Percentiles rank a stretch among this genome's conserved stretches.
phyloP scores from a whole-genome alignment of 2,797 vertebrate species.

The Cuculus canorus region DNA sequence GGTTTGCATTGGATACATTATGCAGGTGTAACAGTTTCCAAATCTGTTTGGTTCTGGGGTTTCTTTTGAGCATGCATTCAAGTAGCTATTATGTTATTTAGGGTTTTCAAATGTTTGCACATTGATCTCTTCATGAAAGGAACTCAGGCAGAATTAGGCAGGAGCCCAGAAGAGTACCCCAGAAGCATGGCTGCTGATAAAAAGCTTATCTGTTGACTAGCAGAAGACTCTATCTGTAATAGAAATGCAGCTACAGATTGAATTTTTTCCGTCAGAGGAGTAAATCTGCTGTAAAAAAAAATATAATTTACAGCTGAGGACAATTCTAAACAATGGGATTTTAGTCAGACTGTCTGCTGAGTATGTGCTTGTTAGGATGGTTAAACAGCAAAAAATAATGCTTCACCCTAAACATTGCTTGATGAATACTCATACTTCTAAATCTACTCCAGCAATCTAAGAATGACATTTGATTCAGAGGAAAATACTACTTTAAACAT shows the following conservation, averaged over 20 bases:
- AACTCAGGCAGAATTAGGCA: slow-evolving; percentile 21
- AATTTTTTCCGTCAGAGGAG: slow-evolving; percentile 27
- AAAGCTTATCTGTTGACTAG: slow-evolving; percentile 58
- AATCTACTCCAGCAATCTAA: not conserved
- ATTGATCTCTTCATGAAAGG: slow-evolving; percentile 21
- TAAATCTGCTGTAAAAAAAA: slow-evolving; percentile 36
- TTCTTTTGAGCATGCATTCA: not conserved
- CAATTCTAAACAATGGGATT: not conserved
- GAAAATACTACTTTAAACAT: not conserved
- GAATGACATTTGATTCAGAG: not conserved
- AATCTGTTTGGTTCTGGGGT: not conserved
- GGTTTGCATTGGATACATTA: not conserved
- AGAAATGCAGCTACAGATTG: slow-evolving; percentile 10
- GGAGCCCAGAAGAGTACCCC: slow-evolving; percentile 15
- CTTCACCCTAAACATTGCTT: not conserved
- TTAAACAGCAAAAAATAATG: not conserved
- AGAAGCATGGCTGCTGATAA: slow-evolving; percentile 42
- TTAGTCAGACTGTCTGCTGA: not conserved
- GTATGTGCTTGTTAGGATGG: not conserved
- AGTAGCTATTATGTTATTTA: slow-evolving; percentile 23
- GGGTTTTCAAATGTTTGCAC: slow-evolving; percentile 40
- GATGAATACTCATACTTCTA: not conserved
- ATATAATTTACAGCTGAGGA: not conserved
- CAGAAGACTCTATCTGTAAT: slow-evolving; percentile 43
- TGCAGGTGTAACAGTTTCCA: not conserved